phyloP scores from a whole-genome alignment of 2,113 vertebrate species.

The Entelurus aequoreus region DNA sequence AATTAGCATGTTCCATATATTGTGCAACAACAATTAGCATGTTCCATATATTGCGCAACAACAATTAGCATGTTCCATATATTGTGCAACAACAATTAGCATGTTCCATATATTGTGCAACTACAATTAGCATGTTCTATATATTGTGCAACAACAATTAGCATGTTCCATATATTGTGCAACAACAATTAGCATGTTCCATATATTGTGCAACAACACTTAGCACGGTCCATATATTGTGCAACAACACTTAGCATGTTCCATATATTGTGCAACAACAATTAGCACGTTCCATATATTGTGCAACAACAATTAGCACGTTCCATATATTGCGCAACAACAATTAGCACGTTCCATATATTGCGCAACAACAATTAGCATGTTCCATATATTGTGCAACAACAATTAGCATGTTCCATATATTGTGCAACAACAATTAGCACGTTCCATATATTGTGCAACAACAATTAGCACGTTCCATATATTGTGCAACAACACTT shows the following conservation, averaged over 20 bases:
- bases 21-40: slow-evolving; percentile 15
- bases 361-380: slow-evolving; percentile 28
- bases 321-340: too few species aligned
- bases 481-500: slow-evolving; percentile 15
- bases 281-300: slow-evolving; percentile 26
- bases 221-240: slow-evolving; percentile 21
- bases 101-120: too few species aligned
- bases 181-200: slow-evolving; percentile 32
- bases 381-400: slow-evolving; percentile 17
- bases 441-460: too few species aligned
- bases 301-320: slow-evolving; percentile 13
- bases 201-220: slow-evolving; percentile 16
- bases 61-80: slow-evolving; percentile 29
- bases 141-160: slow-evolving; percentile 30
- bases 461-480: slow-evolving; percentile 32
- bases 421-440: slow-evolving; percentile 16
- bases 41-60: too few species aligned
- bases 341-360: slow-evolving; percentile 28
- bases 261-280: slow-evolving; percentile 20
- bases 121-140: slow-evolving; percentile 30
- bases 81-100: slow-evolving; percentile 16
- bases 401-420: slow-evolving; percentile 32
- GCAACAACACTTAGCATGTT: slow-evolving; percentile 25
- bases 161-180: slow-evolving; percentile 13
- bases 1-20: slow-evolving; percentile 27